Conservation (phyloP, 2,113 vertebrate genomes). For the Rhynchomys soricoides region DNA sequence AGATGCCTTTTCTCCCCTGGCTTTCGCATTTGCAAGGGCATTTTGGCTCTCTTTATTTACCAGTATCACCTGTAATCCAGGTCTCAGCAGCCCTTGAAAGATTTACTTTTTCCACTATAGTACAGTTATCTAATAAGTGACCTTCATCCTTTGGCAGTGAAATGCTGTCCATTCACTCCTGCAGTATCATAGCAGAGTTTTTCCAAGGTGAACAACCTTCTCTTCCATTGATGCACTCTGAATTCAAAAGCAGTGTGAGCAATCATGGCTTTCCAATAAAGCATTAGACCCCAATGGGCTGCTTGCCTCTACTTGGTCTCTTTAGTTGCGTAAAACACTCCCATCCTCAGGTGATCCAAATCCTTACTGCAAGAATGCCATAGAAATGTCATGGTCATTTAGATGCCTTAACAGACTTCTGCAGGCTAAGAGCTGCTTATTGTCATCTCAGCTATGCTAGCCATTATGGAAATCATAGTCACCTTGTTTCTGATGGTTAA, state of each 20-base stretch:
- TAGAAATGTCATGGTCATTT: background rate
- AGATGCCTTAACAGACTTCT: slow-evolving; percentile 22
- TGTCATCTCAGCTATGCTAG: background rate
- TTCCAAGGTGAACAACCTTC: background rate
- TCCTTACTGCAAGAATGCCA: background rate
- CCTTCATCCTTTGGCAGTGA: background rate
- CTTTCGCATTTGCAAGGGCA: background rate
- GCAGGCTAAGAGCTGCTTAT: background rate
- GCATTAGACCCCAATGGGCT: background rate
- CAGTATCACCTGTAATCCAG: background rate
- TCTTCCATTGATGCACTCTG: background rate
- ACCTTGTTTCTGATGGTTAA: slow-evolving; percentile 22
- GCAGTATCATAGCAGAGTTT: background rate
- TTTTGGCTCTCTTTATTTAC: slow-evolving; percentile 4
- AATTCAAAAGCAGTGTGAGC: background rate
- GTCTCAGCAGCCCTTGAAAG: background rate
- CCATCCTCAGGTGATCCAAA: background rate
- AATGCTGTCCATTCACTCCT: background rate
- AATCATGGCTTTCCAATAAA: background rate
- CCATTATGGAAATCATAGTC: background rate
- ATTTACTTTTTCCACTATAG: background rate
- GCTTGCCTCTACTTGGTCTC: background rate
- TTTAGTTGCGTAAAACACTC: background rate
- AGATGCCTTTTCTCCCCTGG: background rate
- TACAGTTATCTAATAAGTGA: background rate